Base-by-base conservation (phyloP, 2,113 vertebrate species). In the Pagrus major region DNA sequence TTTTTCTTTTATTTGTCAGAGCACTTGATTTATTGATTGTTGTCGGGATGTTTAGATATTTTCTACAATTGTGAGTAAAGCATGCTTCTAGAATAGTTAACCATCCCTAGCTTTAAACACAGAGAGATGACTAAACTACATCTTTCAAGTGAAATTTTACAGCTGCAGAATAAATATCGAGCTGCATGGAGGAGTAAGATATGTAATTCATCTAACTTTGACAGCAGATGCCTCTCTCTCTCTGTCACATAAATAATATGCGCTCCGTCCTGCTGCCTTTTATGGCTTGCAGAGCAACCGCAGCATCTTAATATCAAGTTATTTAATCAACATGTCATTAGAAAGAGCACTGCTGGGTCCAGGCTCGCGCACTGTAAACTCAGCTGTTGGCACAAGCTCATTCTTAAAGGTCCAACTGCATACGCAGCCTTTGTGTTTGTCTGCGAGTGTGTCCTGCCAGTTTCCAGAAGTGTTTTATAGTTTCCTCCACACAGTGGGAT, bases 301-400 rank as follows among this genome's bases (percentile, higher is more conserved):
- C 59, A 52, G 78, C 75, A 79, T 89, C 80, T 88, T 83, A 64
- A 83, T 77, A 89, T 90, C 51, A 63, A 80, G 37, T 82, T 90
- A 91, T 91, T 91, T 88, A 88, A 93, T 92, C 87, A 91, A 90
- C 85, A 87, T 91, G 89, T 91, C 90, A 78, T 84, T 69, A 74
- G 73, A 60, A 67, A 78, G 51, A 73, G 77, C 67, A 44, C 76
- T 74, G 71, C 46, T 66, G 41, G 81, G 51, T 70, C 59, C 66
- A 47, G 55, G 68, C 80, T 49, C 2, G 9, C 27, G 9, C 46
- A 80, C 67, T 82, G 72, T 91, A 92, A 90, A 90, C 83, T 71
- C 77, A 84, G 84, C 84, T 81, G 71, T 56, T 88, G 78, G 76
- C 90, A 76, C 52, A 31, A 37, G 29, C 39, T 76, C 29, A 1